Conservation (phyloP, 2,113 vertebrate species). For the Petaurus breviceps region DNA sequence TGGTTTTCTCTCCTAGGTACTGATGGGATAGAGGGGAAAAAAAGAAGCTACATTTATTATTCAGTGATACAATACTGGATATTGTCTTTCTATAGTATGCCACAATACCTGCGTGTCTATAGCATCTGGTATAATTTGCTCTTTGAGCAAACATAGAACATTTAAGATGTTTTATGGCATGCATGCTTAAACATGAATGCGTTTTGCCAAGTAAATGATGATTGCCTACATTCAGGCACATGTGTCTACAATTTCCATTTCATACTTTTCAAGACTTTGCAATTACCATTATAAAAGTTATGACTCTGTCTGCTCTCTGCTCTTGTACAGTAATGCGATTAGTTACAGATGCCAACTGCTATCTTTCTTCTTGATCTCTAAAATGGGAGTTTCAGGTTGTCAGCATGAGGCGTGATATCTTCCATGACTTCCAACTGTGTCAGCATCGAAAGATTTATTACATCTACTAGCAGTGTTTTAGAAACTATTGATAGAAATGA, state of each 20-base stretch:
- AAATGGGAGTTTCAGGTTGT: constrained; percentile 41
- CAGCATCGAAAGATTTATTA: neutral
- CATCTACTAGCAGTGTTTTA: neutral
- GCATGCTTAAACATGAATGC: constrained; percentile 4
- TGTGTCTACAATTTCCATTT: neutral
- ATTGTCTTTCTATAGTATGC: neutral
- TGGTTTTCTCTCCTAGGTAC: neutral
- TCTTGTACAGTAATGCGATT: neutral
- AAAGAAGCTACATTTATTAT: neutral
- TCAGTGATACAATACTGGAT: neutral
- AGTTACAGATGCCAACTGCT: neutral
- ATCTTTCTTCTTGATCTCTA: constrained; percentile 55
- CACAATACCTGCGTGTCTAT: neutral
- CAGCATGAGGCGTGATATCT: constrained; percentile 1
- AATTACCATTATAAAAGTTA: constrained; percentile 1
- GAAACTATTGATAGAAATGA: neutral
- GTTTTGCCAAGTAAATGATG: constrained; percentile 44
- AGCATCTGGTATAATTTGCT: constrained; percentile 2
- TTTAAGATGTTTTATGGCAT: neutral
- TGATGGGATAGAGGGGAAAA: neutral
- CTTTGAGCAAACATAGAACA: neutral
- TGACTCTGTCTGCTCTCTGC: neutral
- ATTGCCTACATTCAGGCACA: neutral
- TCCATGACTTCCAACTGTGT: neutral
- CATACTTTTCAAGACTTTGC: constrained; percentile 20